These are phyloP conservation scores for Romanogobio albipinnatus DNA, from an alignment of 2,113 vertebrate genomes.

Conservation along the genomic window DNA sequence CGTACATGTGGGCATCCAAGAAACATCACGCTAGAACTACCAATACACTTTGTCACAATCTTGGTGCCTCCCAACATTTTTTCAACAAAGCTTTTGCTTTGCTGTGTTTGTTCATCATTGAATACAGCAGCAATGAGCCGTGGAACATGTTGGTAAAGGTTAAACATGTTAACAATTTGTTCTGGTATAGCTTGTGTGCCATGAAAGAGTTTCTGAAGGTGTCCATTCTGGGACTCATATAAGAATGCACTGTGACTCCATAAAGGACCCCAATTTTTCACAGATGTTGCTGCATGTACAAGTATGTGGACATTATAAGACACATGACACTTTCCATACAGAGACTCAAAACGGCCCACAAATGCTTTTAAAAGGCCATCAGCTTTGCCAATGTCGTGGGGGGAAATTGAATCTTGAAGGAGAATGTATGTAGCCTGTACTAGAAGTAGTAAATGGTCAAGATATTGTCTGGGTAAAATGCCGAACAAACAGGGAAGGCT, in stretches of 20 bases:
- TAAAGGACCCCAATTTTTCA: conserved; percentile 10
- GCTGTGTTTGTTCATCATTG: background rate
- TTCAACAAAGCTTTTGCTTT: background rate
- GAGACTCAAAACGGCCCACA: background rate
- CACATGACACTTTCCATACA: background rate
- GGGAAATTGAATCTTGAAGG: background rate
- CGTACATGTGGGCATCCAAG: conserved; percentile 1
- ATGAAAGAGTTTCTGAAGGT: conserved; percentile 4
- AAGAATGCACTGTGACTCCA: conserved; percentile 20
- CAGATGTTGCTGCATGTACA: conserved; percentile 13
- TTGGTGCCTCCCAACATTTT: background rate
- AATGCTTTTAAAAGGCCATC: background rate
- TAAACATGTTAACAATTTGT: background rate
- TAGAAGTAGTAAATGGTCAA: conserved; percentile 21
- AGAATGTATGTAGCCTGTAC: conserved; percentile 12
- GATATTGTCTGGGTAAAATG: too few species aligned
- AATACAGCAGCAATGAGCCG: background rate
- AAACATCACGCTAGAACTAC: background rate
- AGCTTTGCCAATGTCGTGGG: background rate
- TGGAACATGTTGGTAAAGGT: background rate
- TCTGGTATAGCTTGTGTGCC: background rate
- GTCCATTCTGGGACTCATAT: background rate
- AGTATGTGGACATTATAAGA: background rate
- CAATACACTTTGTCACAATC: background rate
- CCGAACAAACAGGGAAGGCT: conserved; percentile 10